Conservation (phyloP, 2,888 invertebrate genomes). For the Ctenicera cuprea region DNA sequence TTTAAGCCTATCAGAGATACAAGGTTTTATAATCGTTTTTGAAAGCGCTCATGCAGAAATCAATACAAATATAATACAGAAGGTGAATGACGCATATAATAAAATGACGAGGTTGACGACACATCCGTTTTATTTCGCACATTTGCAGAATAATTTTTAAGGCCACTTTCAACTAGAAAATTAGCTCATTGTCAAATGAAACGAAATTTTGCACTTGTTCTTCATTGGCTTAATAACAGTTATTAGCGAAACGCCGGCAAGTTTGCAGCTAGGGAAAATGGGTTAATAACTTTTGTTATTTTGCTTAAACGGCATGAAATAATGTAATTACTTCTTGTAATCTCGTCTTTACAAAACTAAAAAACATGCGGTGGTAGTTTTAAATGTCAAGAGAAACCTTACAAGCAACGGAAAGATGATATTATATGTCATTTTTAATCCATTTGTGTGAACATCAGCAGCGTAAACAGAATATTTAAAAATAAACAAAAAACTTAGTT, state of each 20-base stretch:
- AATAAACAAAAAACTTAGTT: too few species aligned
- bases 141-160: neutral
- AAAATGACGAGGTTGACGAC: constrained; percentile 11
- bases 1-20: constrained; percentile 9
- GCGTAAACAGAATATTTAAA: neutral
- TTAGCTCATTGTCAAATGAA: constrained; percentile 10
- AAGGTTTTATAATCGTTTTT: constrained; percentile 10
- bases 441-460: constrained; percentile 26
- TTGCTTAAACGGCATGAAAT: constrained; percentile 23
- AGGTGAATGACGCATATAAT: constrained; percentile 20
- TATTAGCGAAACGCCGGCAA: constrained; percentile 16
- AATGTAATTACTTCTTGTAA: neutral
- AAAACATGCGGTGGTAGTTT: constrained; percentile 4
- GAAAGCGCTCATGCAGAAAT: constrained; percentile 19
- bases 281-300: constrained; percentile 25
- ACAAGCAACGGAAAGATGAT: constrained; percentile 21
- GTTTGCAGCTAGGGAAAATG: neutral
- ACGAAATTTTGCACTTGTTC: constrained; percentile 18
- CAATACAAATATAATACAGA: constrained; percentile 17
- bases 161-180: constrained; percentile 5
- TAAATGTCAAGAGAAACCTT: constrained; percentile 40
- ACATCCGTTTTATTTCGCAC: constrained; percentile 15
- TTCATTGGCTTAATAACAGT: constrained; percentile 22
- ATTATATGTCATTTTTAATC: constrained; percentile 37
- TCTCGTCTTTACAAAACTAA: neutral